phyloP scores from a whole-genome alignment of 2,113 vertebrate genomes.

The Gymnarchus niloticus region DNA sequence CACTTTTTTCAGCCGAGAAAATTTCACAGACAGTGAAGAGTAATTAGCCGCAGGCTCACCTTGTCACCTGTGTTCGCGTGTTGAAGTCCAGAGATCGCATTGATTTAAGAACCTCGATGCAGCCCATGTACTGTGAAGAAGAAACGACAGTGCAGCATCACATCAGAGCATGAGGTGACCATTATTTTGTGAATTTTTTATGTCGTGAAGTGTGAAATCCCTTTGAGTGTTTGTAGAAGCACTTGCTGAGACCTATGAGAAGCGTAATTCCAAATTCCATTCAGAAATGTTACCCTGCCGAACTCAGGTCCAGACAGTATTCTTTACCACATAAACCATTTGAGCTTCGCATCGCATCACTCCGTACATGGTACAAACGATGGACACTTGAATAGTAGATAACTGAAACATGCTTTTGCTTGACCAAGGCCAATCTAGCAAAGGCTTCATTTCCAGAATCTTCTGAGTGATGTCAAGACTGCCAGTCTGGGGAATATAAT shows the following conservation, averaged over 20 bases:
- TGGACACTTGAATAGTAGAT: neutral
- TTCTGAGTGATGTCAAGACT: slow-evolving; percentile 16
- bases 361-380: neutral
- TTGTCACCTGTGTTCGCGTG: slow-evolving; percentile 92
- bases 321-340: neutral
- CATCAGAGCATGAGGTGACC: neutral
- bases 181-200: neutral
- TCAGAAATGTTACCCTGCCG: neutral
- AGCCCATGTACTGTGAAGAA: slow-evolving; percentile 85
- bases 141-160: neutral
- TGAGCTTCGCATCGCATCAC: neutral
- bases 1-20: neutral
- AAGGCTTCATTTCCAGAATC: neutral
- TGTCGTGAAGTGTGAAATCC: neutral
- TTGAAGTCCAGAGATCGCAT: slow-evolving; percentile 95
- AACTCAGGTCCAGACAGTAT: neutral
- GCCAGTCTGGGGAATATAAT: slow-evolving; percentile 46
- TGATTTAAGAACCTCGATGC: slow-evolving; percentile 89
- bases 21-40: neutral
- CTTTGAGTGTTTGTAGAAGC: no score
- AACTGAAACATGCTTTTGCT: neutral
- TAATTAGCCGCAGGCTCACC: slow-evolving; percentile 56
- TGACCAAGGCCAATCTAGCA: slow-evolving; percentile 23
- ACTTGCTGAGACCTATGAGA: neutral
- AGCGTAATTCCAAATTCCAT: neutral